Conservation (phyloP, 2,888 invertebrate genomes). For the Papilio protenor region DNA sequence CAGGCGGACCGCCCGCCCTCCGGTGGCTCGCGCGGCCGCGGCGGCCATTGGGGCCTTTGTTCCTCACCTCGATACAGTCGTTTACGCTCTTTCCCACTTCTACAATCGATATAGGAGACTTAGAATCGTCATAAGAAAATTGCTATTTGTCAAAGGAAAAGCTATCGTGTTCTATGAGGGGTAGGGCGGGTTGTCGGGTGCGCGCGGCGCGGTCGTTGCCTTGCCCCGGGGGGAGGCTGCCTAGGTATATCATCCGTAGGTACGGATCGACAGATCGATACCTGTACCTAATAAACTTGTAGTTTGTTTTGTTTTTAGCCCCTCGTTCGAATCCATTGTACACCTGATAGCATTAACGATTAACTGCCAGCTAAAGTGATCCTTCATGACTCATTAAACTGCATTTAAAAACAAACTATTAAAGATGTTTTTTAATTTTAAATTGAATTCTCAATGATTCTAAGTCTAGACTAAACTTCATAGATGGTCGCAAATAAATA, state of each 20-base stretch:
- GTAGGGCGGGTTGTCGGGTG: conserved; percentile 61
- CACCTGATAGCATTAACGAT: conserved; percentile 25
- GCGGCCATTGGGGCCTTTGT: conserved; percentile 69
- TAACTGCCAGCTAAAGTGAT: background rate
- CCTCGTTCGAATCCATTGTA: conserved; percentile 47
- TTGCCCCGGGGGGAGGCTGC: conserved; percentile 55
- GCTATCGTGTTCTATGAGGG: conserved; percentile 57
- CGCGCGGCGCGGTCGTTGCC: conserved; percentile 54
- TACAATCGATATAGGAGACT: conserved; percentile 69
- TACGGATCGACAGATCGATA: conserved; percentile 74
- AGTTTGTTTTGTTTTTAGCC: conserved; percentile 65
- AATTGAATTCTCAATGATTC: background rate
- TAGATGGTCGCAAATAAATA: background rate
- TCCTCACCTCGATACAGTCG: conserved; percentile 62
- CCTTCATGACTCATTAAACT: background rate
- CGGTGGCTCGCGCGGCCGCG: conserved; percentile 54
- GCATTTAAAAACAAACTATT: background rate
- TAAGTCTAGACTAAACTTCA: background rate
- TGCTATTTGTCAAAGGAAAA: conserved; percentile 63
- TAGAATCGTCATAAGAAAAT: conserved; percentile 75
- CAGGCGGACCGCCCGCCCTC: conserved; percentile 73
- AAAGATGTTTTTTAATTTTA: background rate
- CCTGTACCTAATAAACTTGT: conserved; percentile 65
- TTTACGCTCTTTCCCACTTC: conserved; percentile 77
- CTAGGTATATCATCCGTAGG: conserved; percentile 79